Evolutionary conservation across 1,140 invertebrate genomes (phyloP), one percentile per base, ranked within the genome.

Genomic region (Caenorhabditis tropicalis): DNA sequence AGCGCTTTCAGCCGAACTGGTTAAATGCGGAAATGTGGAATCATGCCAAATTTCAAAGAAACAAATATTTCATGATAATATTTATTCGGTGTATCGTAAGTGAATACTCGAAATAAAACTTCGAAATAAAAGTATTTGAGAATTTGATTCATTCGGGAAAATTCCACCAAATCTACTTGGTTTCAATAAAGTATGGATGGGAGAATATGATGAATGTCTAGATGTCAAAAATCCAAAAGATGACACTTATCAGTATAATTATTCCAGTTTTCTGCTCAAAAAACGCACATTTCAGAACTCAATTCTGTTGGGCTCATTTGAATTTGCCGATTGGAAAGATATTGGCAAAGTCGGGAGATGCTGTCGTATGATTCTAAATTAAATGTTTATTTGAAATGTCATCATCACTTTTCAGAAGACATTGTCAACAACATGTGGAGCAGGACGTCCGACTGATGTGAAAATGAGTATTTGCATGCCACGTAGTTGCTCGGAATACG

Each of bases 381-480:
- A 65, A 33, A 65, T 2, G 9, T 29, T 65, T 33, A 9, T 9
- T 29, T 15, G 0, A 36, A 24, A 36, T 15, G 7, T n/a, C 3
- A 65, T 9, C 6, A 10, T 51, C 48, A n/a, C 16, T 36, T 65
- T 65, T 19, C 29, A 65, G 58, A 33, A 65, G 19, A 65, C 29
- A 2, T 6, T 65, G 29, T 33, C 58, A 65, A 65, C 58, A 36
- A 65, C 58, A 5, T 65, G 58, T 65, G 58, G 58, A 36, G 16
- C 58, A 6, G 58, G 58, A 19, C n/a, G 21, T 15, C 58, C 31
- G 12, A 65, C 58, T 19, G 58, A 65, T 36, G 29, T 65, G 1
- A 65, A 65, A 65, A 33, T 36, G 58, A 65, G 58, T 33, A 65
- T 65, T 65, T 65, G 58, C 7, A 36, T 65, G 58, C 58, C 31